Conservation (phyloP, 2,797 vertebrate species). For the Avahi laniger region DNA sequence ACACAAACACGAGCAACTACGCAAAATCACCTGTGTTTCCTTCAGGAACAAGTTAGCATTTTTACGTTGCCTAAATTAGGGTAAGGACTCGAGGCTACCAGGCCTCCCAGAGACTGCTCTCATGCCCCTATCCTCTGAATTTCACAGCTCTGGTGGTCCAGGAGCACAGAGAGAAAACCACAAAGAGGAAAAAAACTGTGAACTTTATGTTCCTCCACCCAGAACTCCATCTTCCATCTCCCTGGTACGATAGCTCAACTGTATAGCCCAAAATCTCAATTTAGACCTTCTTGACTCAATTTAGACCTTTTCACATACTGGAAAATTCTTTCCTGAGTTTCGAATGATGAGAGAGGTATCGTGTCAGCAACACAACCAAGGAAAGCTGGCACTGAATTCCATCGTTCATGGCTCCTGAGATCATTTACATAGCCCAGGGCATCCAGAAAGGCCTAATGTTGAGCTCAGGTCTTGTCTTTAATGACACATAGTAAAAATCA, state of each 20-base stretch:
- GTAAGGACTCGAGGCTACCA: neutral
- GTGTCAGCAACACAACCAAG: neutral
- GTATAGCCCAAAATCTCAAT: neutral
- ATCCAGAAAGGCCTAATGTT: neutral
- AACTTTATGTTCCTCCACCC: neutral
- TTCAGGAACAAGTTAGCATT: neutral
- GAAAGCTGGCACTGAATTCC: neutral
- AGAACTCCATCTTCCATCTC: neutral
- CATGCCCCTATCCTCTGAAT: neutral
- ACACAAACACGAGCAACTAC: neutral
- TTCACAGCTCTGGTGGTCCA: neutral
- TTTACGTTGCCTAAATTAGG: neutral
- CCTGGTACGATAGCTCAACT: neutral
- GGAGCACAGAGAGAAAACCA: neutral
- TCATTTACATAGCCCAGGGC: neutral
- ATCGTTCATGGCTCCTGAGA: neutral
- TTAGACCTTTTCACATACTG: neutral
- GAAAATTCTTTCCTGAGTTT: neutral
- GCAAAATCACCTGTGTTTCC: neutral
- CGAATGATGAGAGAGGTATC: neutral
- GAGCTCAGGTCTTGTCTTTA: neutral
- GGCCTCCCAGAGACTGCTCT: neutral
- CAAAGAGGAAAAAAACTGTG: neutral
- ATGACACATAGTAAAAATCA: neutral
- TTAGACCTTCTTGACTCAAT: neutral